Percentiles rank a stretch among this genome's conserved stretches.
Conservation (phyloP, 2,797 vertebrate genomes). For the Podargus strigoides region DNA sequence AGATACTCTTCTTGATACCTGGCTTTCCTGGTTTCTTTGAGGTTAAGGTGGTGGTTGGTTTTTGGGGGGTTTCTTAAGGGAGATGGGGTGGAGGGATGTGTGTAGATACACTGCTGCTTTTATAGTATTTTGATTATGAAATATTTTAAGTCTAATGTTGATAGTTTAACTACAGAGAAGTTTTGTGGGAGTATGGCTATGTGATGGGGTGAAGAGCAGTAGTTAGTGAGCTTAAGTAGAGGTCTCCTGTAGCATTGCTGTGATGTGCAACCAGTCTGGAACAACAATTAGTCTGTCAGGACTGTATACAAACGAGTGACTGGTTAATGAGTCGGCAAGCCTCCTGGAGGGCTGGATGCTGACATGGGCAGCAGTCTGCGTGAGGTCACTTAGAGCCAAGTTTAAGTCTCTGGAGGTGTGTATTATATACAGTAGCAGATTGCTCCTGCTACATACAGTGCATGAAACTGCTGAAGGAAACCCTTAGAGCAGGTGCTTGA, state of each 20-base stretch:
- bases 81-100: background rate
- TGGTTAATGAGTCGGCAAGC: rapidly evolving
- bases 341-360: background rate
- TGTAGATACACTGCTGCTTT: background rate
- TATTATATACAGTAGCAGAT: rapidly evolving
- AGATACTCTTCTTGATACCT: background rate
- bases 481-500: too few relatives aligned
- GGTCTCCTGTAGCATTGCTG: background rate
- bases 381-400: background rate
- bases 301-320: rapidly evolving
- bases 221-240: background rate
- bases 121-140: background rate
- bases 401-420: background rate
- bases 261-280: background rate
- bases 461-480: background rate
- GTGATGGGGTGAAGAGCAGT: background rate
- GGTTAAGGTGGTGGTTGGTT: background rate
- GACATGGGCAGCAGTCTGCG: rapidly evolving
- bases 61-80: background rate
- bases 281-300: background rate
- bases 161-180: background rate
- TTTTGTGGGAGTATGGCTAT: background rate
- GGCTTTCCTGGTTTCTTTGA: background rate
- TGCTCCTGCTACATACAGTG: rapidly evolving
- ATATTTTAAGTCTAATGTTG: background rate